Conservation (phyloP, 2,113 vertebrate species). For the Oreochromis niloticus region DNA sequence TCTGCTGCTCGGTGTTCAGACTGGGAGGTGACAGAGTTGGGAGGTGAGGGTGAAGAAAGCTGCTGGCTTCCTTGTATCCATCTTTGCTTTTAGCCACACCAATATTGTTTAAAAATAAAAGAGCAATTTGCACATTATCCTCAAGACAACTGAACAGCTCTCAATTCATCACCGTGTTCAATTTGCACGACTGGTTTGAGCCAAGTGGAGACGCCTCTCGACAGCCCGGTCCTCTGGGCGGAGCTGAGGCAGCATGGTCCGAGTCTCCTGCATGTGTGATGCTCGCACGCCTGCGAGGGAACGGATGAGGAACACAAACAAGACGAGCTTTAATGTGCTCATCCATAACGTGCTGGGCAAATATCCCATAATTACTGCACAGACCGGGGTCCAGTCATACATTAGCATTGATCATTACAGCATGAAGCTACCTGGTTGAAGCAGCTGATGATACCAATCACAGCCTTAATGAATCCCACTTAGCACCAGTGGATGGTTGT, state of each 20-base stretch:
- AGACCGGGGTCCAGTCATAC: not conserved
- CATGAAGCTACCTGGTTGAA: not conserved
- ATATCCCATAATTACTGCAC: conserved; percentile 30
- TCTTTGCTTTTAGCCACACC: not conserved
- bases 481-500: conserved; percentile 18
- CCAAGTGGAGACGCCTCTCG: not conserved
- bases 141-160: not conserved
- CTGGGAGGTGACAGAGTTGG: too few species aligned
- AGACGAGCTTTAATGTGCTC: conserved; percentile 29
- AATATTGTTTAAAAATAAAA: not conserved
- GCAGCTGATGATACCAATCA: conserved; percentile 22
- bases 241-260: not conserved
- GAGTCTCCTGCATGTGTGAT: not conserved
- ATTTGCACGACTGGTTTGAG: not conserved
- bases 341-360: conserved; percentile 40
- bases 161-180: not conserved
- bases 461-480: conserved; percentile 29
- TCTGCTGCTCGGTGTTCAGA: not conserved
- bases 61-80: not conserved
- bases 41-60: not conserved
- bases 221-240: not conserved
- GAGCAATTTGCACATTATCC: not conserved
- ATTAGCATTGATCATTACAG: conserved; percentile 39
- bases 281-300: not conserved
- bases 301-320: not conserved